These are phyloP conservation scores for Alethe castanea DNA, from an alignment of 2,113 vertebrate species.

Conservation along the genomic window DNA sequence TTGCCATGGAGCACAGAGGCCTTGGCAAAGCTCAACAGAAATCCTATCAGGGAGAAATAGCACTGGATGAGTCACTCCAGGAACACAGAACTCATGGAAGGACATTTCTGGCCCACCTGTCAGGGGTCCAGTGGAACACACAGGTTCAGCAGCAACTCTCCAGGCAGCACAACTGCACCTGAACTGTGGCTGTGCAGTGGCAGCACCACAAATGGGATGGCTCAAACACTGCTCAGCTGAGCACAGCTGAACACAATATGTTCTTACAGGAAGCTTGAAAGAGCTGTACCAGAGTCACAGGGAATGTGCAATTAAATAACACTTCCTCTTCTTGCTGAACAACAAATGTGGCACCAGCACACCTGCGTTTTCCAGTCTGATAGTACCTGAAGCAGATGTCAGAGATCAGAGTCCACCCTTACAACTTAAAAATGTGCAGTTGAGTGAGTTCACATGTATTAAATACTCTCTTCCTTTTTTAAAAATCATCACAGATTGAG, in stretches of 20 bases:
- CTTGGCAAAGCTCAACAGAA: neutral
- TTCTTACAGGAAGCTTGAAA: neutral
- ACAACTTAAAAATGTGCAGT: neutral
- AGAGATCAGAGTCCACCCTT: neutral
- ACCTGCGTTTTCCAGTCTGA: neutral
- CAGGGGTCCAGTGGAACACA: neutral
- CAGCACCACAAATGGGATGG: neutral
- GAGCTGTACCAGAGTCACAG: neutral
- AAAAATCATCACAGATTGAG: neutral
- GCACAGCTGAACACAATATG: neutral
- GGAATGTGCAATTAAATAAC: fast-evolving
- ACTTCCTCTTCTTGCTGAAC: neutral
- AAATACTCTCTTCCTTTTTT: neutral
- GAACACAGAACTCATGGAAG: neutral
- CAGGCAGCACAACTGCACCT: neutral
- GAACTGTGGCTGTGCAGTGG: neutral
- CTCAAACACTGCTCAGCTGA: neutral
- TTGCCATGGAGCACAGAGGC: neutral
- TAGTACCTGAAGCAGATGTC: neutral
- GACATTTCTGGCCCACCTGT: neutral
- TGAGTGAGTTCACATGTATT: neutral
- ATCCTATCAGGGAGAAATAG: neutral
- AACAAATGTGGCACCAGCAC: neutral
- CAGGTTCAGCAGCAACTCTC: neutral
- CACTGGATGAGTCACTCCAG: neutral